Evolutionary conservation across 2,797 vertebrate species (phyloP), one percentile per base, ranked within the genome.

Genomic region (Lemur catta): DNA sequence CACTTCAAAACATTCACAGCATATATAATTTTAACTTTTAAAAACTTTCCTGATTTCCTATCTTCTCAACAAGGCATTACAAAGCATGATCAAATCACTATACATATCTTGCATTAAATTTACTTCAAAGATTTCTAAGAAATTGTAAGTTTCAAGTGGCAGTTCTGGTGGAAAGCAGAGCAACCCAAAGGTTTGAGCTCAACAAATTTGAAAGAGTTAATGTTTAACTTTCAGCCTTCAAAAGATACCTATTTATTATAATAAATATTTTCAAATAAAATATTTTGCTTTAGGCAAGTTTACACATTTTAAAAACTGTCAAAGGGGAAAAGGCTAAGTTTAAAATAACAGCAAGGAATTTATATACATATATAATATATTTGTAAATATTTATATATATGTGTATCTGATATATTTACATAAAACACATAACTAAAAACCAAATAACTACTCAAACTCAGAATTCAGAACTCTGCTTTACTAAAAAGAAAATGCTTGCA

Each of bases 261-360:
- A 65, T 85, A 96, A 91, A 65, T 85, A 92, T 33, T 71, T 90
- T 90, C 33, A 94, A 92, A 87, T 84, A 97, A 89, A 96, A 74
- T 95, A 86, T 80, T 94, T 95, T 95, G 61, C 59, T 93, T 48
- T 80, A 14, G 28, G 17, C 52, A 96, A 84, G 26, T 93, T 71
- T 93, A 76, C n/a, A 88, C 7, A 46, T 76, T 87, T 93, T 46
- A 92, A 84, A 20, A 91, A 94, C 67, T 82, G 46, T 91, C 22
- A 92, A 20, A 46, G 57, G n/a, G 33, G n/a, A 55, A 65, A 91
- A 46, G 18, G 38, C n/a, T 74, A 93, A 61, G 18, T 94, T 97
- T 91, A 78, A 94, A 93, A n/a, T n/a, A n/a, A n/a, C n/a, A 95
- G 59, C 28, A 95, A 92, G 12, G 24, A 95, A 74, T 96, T 41